A percentile compares a stretch with the other conserved stretches of the same genome.
These are phyloP conservation scores for Drosophila austrosaltans DNA, from an alignment of 2,888 invertebrate species.

Conservation along the genomic window DNA sequence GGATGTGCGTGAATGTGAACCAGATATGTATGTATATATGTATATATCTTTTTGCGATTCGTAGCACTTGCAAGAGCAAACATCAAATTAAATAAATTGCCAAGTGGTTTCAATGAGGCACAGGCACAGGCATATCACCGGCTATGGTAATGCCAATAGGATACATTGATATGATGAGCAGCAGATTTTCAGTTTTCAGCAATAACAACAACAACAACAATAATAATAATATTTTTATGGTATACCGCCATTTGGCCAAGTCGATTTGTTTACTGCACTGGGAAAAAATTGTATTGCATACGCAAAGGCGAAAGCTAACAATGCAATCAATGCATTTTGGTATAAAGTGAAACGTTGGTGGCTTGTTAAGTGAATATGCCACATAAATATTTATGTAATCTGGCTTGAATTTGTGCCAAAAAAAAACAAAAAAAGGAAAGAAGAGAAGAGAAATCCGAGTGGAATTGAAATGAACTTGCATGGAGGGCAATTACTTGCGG, in stretches of 20 bases:
- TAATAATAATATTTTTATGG: neutral
- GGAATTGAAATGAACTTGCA: slow-evolving; percentile 42
- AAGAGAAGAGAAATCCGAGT: slow-evolving; percentile 25
- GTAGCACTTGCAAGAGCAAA: slow-evolving; percentile 67
- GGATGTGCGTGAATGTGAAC: slow-evolving; percentile 36
- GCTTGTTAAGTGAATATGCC: slow-evolving; percentile 44
- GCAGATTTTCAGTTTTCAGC: neutral
- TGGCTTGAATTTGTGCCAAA: slow-evolving; percentile 52
- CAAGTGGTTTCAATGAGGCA: slow-evolving; percentile 31
- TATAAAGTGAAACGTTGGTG: slow-evolving; percentile 31
- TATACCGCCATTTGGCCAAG: neutral
- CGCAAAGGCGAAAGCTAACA: slow-evolving; percentile 20
- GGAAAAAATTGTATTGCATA: slow-evolving; percentile 1
- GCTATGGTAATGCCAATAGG: no score
- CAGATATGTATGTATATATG: neutral
- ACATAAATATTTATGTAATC: slow-evolving; percentile 53
- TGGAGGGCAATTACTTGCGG: slow-evolving; percentile 46
- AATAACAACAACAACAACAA: no score
- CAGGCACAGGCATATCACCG: neutral
- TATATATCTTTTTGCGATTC: slow-evolving; percentile 35
- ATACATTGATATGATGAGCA: slow-evolving; percentile 34
- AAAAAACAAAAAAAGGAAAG: no score
- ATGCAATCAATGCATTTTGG: slow-evolving; percentile 37
- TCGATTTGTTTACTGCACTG: slow-evolving; percentile 38
- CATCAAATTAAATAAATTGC: slow-evolving; percentile 72